Percentiles rank a stretch among this genome's conserved stretches.
Evolutionary conservation across 2,113 vertebrate species (phyloP).

Genomic region (Pelmatolapia mariae): DNA sequence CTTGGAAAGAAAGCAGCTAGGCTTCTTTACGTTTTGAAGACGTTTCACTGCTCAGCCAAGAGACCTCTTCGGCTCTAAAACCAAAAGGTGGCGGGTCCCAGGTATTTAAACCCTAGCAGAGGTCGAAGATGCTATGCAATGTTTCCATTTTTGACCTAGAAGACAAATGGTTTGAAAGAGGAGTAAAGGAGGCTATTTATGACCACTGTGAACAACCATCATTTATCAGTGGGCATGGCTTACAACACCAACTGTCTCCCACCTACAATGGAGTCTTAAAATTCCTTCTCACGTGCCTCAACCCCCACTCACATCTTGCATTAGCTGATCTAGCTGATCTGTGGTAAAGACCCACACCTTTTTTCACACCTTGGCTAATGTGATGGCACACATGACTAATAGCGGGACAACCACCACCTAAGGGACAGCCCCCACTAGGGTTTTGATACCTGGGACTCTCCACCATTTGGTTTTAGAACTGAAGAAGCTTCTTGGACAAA

Average conservation of each 20-base stretch:
- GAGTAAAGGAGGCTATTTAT: background rate
- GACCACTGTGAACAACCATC: background rate
- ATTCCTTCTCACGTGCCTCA: background rate
- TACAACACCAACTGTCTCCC: background rate
- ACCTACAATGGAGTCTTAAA: background rate
- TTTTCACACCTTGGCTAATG: background rate
- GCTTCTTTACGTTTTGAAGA: background rate
- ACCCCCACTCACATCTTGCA: background rate
- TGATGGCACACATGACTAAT: background rate
- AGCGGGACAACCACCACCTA: background rate
- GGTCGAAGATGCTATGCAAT: background rate
- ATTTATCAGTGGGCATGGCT: background rate
- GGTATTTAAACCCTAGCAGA: background rate
- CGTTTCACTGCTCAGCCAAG: background rate
- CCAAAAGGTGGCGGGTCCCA: background rate
- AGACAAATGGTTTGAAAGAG: background rate
- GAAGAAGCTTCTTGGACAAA: background rate
- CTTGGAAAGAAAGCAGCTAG: background rate
- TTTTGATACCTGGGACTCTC: background rate
- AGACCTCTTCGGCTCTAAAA: background rate
- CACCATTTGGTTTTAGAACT: background rate
- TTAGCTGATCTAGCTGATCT: background rate
- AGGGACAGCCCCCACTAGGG: background rate
- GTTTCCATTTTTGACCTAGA: background rate
- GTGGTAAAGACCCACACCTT: rapidly evolving